Evolutionary conservation across 2,113 vertebrate genomes (phyloP).

Genomic region (Daubentonia madagascariensis): DNA sequence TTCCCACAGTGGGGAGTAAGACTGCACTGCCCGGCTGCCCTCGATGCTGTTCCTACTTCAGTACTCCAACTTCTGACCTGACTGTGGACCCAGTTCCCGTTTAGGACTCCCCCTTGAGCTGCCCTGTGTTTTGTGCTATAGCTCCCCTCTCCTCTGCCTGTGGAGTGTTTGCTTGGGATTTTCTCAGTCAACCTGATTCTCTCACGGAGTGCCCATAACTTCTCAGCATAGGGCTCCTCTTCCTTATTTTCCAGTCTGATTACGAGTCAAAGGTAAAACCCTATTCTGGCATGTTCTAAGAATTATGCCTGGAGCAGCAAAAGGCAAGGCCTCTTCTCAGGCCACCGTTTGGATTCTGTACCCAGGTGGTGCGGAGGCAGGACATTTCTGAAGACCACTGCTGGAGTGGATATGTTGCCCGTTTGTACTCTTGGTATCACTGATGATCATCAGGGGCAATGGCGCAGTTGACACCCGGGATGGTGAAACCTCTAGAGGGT

Average conservation of each 20-base stretch:
- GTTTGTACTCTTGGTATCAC: neutral
- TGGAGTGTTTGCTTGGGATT: neutral
- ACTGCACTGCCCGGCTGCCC: neutral
- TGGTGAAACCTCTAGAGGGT: neutral
- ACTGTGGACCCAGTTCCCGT: neutral
- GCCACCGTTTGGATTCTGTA: neutral
- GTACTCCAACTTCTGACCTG: neutral
- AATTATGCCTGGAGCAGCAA: neutral
- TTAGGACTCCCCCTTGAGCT: neutral
- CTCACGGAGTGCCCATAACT: neutral
- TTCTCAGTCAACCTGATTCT: neutral
- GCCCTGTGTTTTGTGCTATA: neutral
- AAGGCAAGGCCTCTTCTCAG: neutral
- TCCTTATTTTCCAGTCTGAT: neutral
- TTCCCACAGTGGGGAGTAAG: neutral
- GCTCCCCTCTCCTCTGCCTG: neutral
- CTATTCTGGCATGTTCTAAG: neutral
- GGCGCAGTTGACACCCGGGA: neutral
- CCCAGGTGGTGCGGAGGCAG: neutral
- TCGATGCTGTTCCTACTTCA: neutral
- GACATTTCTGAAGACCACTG: neutral
- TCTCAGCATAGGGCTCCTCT: neutral
- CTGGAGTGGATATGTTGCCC: neutral
- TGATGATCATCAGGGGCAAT: neutral
- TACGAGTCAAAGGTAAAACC: neutral